These are phyloP conservation scores for Nylanderia fulva DNA, from an alignment of 1,140 invertebrate species.

Conservation along the genomic window DNA sequence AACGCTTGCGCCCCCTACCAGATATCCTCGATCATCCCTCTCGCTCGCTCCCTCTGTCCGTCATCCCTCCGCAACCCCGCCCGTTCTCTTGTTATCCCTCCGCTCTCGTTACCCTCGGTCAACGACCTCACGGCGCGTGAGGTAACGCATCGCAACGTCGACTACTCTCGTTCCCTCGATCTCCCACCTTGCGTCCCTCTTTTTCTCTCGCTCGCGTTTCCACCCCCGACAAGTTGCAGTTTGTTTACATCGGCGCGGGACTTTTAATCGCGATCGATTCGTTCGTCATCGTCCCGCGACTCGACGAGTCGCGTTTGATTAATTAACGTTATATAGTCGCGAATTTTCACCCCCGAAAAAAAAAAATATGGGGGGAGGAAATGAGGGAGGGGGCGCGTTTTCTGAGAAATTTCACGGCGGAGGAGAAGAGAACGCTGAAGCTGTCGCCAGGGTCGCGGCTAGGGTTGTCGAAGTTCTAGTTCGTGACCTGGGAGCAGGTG, in stretches of 20 bases:
- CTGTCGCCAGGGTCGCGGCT: conserved; percentile 66
- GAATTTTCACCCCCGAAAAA: conserved; percentile 25
- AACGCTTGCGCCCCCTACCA: conserved; percentile 29
- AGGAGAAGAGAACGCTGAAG: neutral
- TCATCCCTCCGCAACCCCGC: conserved; percentile 44
- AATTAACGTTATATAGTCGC: conserved; percentile 54
- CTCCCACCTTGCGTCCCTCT: conserved; percentile 32
- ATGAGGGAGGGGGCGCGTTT: neutral
- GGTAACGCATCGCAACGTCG: conserved; percentile 76
- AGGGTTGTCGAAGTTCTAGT: conserved; percentile 69
- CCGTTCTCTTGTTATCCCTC: conserved; percentile 68
- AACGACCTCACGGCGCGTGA: conserved; percentile 80
- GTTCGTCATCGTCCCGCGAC: conserved; percentile 57
- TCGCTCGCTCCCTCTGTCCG: conserved; percentile 30
- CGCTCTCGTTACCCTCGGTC: conserved; percentile 76
- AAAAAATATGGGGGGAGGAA: neutral
- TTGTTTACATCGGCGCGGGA: conserved; percentile 83
- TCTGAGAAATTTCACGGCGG: conserved; percentile 44
- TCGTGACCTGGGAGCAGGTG: conserved; percentile 60
- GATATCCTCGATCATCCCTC: conserved; percentile 20
- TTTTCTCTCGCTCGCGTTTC: conserved; percentile 39
- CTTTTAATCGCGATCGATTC: conserved; percentile 82
- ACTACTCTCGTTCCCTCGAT: conserved; percentile 30
- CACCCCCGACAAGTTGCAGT: conserved; percentile 71
- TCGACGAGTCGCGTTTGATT: conserved; percentile 41